Evolutionary conservation across 2,888 invertebrate species (phyloP), one percentile per base, ranked within the genome.

Genomic region (Aethes cnicana): DNA sequence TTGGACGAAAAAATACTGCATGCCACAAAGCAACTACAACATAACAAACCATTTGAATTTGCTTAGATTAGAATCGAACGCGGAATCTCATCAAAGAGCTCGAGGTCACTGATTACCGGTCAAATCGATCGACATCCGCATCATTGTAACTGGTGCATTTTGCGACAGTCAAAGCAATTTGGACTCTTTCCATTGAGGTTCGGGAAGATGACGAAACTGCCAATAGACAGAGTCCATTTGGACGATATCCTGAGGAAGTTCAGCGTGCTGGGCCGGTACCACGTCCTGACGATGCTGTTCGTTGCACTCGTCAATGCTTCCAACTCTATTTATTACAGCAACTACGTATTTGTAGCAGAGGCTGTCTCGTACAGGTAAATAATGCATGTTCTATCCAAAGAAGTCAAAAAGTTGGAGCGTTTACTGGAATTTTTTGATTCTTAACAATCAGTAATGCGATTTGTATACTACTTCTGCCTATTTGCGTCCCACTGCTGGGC

Each of bases 261-360:
- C 9, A 42, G 46, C 11, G 14, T 56, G 3, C 36, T 33, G 12
- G 49, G 42, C 2, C 35, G 46, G 0, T 56, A 56, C 14, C 53
- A 56, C 23, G 18, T 41, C 4, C 2, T 14, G 2, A 28, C 41
- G 0, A 17, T 16, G 7, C 2, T 49, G 0, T 36, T 36, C 4
- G 1, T 53, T n/a, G 20, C 14, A 1, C 28, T 56, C 0, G 28
- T 41, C 0, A 44, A 35, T 23, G 8, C 23, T 4, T 30, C 16
- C 9, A 53, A 56, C 20, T 14, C 49, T 11, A 42, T 56, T 5
- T 41, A 26, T 1, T 48, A 37, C 9, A 9, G 17, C n/a, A 56
- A 56, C 12, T 56, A 53, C 12, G 16, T 56, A 1, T 56, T 56
- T 25, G 49, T 41, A 2, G 53, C 43, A 11, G 49, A 56, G 18